Base-by-base conservation (phyloP, 2,113 vertebrate genomes). In the Varanus komodoensis region DNA sequence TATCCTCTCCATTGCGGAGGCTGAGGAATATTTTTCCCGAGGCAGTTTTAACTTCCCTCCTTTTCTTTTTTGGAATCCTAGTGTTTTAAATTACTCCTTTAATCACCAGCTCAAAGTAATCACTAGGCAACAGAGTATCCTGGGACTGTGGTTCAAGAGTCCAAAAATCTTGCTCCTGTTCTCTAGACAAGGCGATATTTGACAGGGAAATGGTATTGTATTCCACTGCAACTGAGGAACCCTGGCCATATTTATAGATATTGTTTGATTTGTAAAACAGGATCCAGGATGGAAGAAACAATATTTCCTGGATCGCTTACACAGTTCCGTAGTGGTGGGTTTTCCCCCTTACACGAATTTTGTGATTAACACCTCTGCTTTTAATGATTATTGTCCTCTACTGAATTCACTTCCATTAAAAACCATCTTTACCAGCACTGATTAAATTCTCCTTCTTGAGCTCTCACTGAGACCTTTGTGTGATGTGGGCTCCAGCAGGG, bases 321-420 rank as follows among this genome's bases (percentile, higher is more conserved):
- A 89, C 25, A 50, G 27, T 79, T 80, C 61, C 68, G 34, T 61
- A 68, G 38, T 80, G 77, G 32, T 38, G 1, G 32, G 3, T 12
- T 93, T 92, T 92, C 64, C 93, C 84, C 91, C 94, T 89, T 94
- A 94, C 94, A 92, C 93, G 90, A 94, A 75, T 93, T 95, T 87
- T 96, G 94, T 94, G 86, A 96, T 96, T 93, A 95, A 95, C 94
- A 95, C 84, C 93, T 96, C 93, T 94, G 80, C 93, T 95, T 88
- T 96, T 96, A 96, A 95, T 95, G 94, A 95, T 96, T 93, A 95
- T 94, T 93, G 92, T 94, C 90, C 95, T 95, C 95, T 93, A 89
- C 94, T 94, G 95, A 95, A 94, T 95, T 95, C 94, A 87, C 87
- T 95, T 96, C 95, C 94, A 96, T 96, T 96, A 94, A 95, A 94